These are phyloP conservation scores for Seira ritae DNA, from an alignment of 2,888 invertebrate species.

Conservation along the genomic window DNA sequence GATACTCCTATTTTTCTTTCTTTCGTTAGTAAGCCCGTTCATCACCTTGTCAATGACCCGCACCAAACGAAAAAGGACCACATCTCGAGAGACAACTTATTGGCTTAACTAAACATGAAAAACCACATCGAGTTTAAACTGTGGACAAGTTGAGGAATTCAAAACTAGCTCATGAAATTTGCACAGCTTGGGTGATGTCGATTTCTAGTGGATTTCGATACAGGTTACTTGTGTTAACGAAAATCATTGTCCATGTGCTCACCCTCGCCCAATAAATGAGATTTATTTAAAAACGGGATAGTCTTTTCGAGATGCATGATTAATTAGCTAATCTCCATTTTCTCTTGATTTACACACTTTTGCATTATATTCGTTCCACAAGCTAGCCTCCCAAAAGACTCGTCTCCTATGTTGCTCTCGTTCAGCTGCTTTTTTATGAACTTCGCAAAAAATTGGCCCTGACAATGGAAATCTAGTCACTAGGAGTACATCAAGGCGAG, in stretches of 20 bases:
- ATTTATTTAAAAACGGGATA: constrained; percentile 66
- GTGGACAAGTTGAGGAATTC: constrained; percentile 70
- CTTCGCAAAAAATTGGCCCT: too few species aligned
- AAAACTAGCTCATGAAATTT: constrained; percentile 68
- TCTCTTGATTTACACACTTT: constrained; percentile 62
- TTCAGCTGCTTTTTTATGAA: too few species aligned
- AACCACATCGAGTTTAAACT: constrained; percentile 67
- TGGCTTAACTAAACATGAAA: constrained; percentile 69
- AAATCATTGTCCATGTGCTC: constrained; percentile 65
- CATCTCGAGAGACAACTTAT: constrained; percentile 61
- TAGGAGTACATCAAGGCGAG: too few species aligned
- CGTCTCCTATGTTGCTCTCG: too few species aligned
- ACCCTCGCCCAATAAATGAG: constrained; percentile 68
- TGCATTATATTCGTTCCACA: constrained; percentile 62
- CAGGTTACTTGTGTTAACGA: constrained; percentile 59
- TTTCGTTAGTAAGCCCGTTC: constrained; percentile 48
- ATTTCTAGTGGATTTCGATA: constrained; percentile 62
- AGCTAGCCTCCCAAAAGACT: too few species aligned
- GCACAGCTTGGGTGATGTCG: constrained; percentile 58
- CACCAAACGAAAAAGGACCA: constrained; percentile 58
- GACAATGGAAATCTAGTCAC: too few species aligned
- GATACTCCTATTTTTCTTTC: constrained; percentile 57
- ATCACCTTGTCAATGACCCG: constrained; percentile 67
- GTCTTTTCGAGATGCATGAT: constrained; percentile 63
- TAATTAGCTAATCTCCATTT: constrained; percentile 65